These are phyloP conservation scores for Pristionchus fissidentatus DNA, from an alignment of 2,888 invertebrate genomes.

Conservation along the genomic window DNA sequence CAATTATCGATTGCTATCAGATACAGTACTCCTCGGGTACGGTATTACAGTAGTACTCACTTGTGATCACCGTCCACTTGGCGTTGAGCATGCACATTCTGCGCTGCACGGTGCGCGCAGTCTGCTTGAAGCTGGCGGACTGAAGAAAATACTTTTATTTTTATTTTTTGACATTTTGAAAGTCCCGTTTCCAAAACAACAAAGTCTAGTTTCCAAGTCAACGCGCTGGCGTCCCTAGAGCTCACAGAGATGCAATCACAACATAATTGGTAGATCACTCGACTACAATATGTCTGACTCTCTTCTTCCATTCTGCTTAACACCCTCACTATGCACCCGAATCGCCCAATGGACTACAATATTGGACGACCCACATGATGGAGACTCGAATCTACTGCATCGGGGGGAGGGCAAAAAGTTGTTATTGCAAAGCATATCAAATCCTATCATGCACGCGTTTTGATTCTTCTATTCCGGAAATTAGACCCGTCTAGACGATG, in stretches of 20 bases:
- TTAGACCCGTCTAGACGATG: slow-evolving; percentile 9
- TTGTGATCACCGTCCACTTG: slow-evolving; percentile 72
- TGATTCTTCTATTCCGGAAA: slow-evolving; percentile 6
- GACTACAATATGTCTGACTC: no score
- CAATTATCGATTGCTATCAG: background rate
- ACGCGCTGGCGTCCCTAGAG: no score
- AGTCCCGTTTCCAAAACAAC: no score
- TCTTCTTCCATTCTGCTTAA: background rate
- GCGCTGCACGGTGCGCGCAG: slow-evolving; percentile 72
- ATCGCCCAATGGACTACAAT: slow-evolving; percentile 1
- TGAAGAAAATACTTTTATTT: background rate
- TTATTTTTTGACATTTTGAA: background rate
- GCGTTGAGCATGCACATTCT: slow-evolving; percentile 70
- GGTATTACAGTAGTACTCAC: no score
- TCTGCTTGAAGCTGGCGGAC: slow-evolving; percentile 67
- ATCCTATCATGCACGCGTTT: no score
- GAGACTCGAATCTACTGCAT: background rate
- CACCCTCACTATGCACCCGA: background rate
- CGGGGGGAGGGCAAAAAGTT: no score
- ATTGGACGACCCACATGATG: background rate
- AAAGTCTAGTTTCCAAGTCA: no score
- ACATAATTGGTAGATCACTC: no score
- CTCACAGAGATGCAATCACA: no score
- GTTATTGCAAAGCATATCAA: no score
- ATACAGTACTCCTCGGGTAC: background rate